phyloP scores from a whole-genome alignment of 2,888 invertebrate species.

The Aleiodes leptofemur region DNA sequence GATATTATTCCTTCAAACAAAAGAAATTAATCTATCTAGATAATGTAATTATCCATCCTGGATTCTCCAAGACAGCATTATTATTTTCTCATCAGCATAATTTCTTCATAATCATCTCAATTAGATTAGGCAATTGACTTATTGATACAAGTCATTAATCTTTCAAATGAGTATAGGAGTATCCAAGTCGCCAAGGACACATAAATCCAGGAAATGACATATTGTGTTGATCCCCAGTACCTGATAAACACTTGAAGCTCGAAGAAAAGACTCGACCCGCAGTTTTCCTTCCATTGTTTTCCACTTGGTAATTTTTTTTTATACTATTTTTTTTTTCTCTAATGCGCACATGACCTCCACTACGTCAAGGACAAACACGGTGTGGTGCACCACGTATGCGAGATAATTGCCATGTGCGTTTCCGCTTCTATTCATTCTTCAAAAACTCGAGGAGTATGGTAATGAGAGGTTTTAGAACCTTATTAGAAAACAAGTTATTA shows the following conservation, averaged over 20 bases:
- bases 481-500: conserved; percentile 26
- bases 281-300: conserved; percentile 53
- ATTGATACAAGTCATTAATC: conserved; percentile 18
- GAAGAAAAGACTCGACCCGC: conserved; percentile 49
- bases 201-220: conserved; percentile 51
- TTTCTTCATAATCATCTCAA: not conserved
- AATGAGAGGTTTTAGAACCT: conserved; percentile 16
- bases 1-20: no score
- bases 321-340: conserved; percentile 20
- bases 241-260: conserved; percentile 44
- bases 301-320: conserved; percentile 21
- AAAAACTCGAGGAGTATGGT: not conserved
- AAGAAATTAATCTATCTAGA: no score
- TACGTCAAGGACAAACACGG: conserved; percentile 38
- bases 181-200: conserved; percentile 30
- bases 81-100: not conserved
- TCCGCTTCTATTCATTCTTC: conserved; percentile 41
- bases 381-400: conserved; percentile 35
- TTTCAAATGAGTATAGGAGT: conserved; percentile 37
- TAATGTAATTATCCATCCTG: no score
- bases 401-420: conserved; percentile 40
- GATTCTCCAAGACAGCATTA: no score
- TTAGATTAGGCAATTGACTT: conserved; percentile 8
- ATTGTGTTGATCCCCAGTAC: conserved; percentile 46
- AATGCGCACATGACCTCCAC: conserved; percentile 34